A percentile compares a stretch with the other conserved stretches of the same genome.
Evolutionary conservation across 1,140 invertebrate genomes (phyloP).

Genomic region (Anastrepha ludens): DNA sequence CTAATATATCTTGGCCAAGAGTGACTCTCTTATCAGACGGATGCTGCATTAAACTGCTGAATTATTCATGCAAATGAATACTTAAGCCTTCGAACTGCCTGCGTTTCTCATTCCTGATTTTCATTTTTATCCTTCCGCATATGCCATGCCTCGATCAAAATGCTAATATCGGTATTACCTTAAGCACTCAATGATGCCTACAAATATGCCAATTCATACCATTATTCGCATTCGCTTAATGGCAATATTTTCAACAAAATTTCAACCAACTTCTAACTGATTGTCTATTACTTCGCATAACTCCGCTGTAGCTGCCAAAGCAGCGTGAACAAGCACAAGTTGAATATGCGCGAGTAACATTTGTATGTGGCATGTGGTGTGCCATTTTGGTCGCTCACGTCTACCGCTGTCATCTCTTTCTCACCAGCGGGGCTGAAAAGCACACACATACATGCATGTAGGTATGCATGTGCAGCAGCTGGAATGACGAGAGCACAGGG

Average conservation of each 20-base stretch:
- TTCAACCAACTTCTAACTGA: constrained; percentile 2
- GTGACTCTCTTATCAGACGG: no score
- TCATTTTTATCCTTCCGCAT: neutral
- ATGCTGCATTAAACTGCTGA: no score
- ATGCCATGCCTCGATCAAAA: neutral
- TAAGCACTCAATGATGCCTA: neutral
- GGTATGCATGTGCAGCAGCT: neutral
- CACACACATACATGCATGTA: neutral
- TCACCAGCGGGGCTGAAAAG: neutral
- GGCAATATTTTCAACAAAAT: constrained; percentile 15
- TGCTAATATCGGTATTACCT: neutral
- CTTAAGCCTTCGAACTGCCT: no score
- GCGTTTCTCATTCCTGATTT: no score
- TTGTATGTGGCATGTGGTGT: constrained; percentile 25
- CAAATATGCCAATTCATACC: constrained; percentile 28
- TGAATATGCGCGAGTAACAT: neutral
- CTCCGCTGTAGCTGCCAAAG: neutral
- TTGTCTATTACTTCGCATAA: constrained; percentile 13
- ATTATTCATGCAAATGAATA: no score
- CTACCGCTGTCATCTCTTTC: constrained; percentile 24
- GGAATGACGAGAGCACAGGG: no score
- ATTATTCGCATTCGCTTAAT: neutral
- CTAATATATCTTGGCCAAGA: no score
- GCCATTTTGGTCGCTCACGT: neutral
- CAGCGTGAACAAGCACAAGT: neutral